Base-by-base conservation (phyloP, 2,797 vertebrate genomes). In the Eurystomus glaucurus region DNA sequence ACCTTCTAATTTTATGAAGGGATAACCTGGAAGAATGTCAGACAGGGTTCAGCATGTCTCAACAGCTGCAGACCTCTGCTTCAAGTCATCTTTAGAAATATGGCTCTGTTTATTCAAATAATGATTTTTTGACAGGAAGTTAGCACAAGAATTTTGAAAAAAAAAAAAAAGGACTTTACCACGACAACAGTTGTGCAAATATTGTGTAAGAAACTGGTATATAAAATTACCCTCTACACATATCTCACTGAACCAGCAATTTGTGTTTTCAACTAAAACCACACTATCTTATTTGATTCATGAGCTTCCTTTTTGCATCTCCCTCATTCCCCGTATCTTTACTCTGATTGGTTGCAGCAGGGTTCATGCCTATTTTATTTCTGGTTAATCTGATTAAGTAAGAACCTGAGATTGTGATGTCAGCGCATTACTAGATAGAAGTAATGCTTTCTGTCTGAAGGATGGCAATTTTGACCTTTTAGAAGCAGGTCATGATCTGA, bases 371-470 rank as follows among this genome's bases (percentile, higher is more conserved):
- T 43, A 68, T 83, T 95, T 96, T 89, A 75, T 96, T 90, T 85
- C 69, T 89, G 65, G 77, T 81, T 97, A 96, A 97, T 92, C 88
- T 66, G 85, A 78, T 91, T 90, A 95, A 80, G 52, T 85, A 75
- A 92, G 3, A 97, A 66, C 21, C 50, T 51, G 39, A 70, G 70
- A 93, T 94, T 95, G 92, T 90, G 83, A 95, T 95, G 90, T 97
- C 94, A 91, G 19, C 77, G 84, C 39, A 85, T 90, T 81, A 92
- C 57, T 1, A 84, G 43, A 57, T 71, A 33, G 50, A 93, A 90
- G n/a, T 52, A 87, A 72, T 14, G 12, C 39, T 78, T 87, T 39
- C 58, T 94, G 70, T 51, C 69, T 45, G 69, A 79, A 90, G 58
- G 54, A 95, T 57, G 82, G 50, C 29, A 64, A 4, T 79, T 76